phyloP scores from a whole-genome alignment of 1,140 invertebrate species.

The Alviniconcha marisindica region DNA sequence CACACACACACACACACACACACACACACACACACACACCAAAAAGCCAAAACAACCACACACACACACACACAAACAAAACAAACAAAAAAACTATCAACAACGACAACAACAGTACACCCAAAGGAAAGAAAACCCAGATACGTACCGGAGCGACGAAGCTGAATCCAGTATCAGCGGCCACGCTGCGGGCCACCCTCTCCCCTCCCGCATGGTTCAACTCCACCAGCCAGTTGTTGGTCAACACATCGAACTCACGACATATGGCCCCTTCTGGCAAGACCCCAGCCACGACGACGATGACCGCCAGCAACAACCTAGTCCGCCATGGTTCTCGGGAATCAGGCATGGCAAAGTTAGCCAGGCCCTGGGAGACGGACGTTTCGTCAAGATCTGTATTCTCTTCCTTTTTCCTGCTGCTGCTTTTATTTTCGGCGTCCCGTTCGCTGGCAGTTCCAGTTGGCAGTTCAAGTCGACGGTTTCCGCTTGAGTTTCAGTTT shows the following conservation, averaged over 20 bases:
- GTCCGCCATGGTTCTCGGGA: constrained; percentile 42
- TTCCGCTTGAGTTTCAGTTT: no score
- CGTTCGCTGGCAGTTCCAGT: no score
- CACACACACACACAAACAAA: constrained; percentile 3
- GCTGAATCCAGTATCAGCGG: constrained; percentile 65
- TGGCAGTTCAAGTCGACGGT: no score
- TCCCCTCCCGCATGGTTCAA: constrained; percentile 55
- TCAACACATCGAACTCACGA: constrained; percentile 55
- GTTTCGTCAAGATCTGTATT: neutral
- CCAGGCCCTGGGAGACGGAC: neutral
- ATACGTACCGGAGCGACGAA: constrained; percentile 66
- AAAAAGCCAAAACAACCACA: neutral
- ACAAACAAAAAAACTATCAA: constrained; percentile 1
- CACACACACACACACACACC: constrained; percentile 3
- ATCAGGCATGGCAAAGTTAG: constrained; percentile 2
- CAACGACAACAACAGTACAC: neutral
- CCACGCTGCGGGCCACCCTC: constrained; percentile 56
- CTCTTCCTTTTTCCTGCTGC: neutral
- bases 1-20: neutral
- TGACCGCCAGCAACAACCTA: constrained; percentile 49
- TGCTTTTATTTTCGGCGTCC: neutral
- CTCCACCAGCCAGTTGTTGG: constrained; percentile 65
- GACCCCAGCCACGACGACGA: constrained; percentile 42
- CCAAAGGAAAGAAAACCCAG: no score
- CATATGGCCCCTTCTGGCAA: constrained; percentile 43